Conservation (phyloP, 2,113 vertebrate species). For the Myiozetetes cayanensis region DNA sequence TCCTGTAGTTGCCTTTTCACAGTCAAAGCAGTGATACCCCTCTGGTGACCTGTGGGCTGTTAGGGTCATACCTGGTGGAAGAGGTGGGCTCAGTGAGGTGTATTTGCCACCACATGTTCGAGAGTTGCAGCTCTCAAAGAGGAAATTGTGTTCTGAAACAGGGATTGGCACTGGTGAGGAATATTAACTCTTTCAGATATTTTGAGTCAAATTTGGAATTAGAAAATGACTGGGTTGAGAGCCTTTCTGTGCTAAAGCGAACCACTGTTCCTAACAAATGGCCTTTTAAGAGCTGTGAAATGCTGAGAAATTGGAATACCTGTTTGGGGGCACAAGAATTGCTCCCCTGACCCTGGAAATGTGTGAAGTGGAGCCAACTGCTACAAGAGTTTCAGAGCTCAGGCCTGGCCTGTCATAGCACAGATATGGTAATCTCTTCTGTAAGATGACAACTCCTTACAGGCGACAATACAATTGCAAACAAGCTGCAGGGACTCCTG, state of each 20-base stretch:
- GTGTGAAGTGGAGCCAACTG: neutral
- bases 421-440: neutral
- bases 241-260: neutral
- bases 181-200: neutral
- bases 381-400: neutral
- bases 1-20: neutral
- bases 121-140: neutral
- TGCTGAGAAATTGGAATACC: neutral
- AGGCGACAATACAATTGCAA: neutral
- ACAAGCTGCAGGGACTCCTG: neutral
- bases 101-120: fast-evolving
- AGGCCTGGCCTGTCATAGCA: neutral
- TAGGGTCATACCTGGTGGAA: neutral
- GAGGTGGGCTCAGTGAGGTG: neutral
- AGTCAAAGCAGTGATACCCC: neutral
- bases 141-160: neutral
- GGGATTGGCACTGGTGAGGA: neutral
- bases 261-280: neutral
- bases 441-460: neutral
- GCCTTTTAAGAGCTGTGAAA: neutral
- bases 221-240: neutral
- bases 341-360: neutral
- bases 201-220: neutral
- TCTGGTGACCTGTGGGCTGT: neutral
- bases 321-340: neutral